phyloP scores from a whole-genome alignment of 2,888 invertebrate genomes.

The Sisyra nigra region DNA sequence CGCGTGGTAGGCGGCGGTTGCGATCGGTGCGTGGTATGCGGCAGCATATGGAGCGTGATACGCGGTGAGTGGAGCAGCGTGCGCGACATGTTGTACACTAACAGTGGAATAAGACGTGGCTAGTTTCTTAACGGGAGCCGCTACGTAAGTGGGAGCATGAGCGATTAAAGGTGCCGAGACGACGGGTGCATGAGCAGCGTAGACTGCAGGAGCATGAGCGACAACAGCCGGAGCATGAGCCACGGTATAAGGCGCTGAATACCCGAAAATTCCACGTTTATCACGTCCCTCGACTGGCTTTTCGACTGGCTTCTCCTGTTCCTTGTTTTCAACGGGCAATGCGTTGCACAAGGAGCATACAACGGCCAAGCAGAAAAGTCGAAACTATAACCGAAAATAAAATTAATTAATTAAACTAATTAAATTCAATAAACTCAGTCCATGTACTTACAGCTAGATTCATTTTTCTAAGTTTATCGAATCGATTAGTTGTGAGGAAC shows the following conservation, averaged over 20 bases:
- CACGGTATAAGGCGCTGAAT: not conserved
- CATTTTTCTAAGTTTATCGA: no score
- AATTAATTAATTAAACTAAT: not conserved
- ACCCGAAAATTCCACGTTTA: not conserved
- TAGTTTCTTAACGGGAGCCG: not conserved
- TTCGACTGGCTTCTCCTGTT: not conserved
- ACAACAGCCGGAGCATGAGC: conserved; percentile 3
- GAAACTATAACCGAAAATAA: not conserved
- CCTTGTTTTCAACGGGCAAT: not conserved
- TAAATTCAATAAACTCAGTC: no score
- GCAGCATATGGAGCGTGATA: not conserved
- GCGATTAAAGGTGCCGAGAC: not conserved
- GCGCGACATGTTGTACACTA: not conserved
- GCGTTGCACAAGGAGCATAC: not conserved
- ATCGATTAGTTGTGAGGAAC: no score
- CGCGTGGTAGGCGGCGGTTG: not conserved
- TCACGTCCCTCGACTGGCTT: not conserved
- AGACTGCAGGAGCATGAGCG: conserved; percentile 1
- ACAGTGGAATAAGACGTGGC: conserved; percentile 1
- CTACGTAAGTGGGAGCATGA: not conserved
- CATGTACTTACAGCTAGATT: no score
- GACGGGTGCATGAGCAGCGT: conserved; percentile 3
- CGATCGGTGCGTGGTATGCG: not conserved
- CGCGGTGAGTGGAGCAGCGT: not conserved
- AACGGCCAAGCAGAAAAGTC: not conserved